Conservation (phyloP, 2,797 vertebrate species). For the Zonotrichia albicollis region DNA sequence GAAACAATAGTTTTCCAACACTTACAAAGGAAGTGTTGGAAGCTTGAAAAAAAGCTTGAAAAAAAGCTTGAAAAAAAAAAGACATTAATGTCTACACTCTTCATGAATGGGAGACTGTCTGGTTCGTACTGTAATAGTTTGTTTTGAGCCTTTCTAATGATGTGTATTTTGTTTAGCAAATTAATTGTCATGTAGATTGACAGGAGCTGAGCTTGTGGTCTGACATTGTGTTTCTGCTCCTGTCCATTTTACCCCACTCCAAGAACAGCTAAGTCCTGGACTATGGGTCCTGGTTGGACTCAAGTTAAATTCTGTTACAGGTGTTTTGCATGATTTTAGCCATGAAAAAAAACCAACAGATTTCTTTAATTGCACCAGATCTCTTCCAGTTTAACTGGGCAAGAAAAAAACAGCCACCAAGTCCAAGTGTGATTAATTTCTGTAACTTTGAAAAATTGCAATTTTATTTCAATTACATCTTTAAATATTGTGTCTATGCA, state of each 20-base stretch:
- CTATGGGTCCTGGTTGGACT: background rate
- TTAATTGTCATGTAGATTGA: background rate
- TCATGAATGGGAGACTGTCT: background rate
- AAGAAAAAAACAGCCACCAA: background rate
- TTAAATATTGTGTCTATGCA: background rate
- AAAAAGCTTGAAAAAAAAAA: too few relatives aligned
- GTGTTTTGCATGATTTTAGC: background rate
- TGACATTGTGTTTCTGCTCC: background rate
- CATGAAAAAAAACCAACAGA: fast-evolving
- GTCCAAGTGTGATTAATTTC: background rate
- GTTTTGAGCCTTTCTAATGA: background rate
- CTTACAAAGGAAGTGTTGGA: background rate
- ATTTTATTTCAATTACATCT: background rate
- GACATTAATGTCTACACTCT: background rate
- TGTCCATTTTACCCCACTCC: background rate
- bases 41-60: background rate
- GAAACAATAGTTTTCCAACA: background rate
- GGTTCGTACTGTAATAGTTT: background rate
- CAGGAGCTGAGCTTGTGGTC: background rate
- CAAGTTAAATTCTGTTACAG: background rate
- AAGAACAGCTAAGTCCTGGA: background rate
- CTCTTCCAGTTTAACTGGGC: background rate
- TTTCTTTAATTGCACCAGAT: background rate
- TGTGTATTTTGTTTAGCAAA: background rate
- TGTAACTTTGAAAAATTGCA: background rate